Evolutionary conservation across 2,113 vertebrate genomes (phyloP).

Genomic region (Excalfactoria chinensis): DNA sequence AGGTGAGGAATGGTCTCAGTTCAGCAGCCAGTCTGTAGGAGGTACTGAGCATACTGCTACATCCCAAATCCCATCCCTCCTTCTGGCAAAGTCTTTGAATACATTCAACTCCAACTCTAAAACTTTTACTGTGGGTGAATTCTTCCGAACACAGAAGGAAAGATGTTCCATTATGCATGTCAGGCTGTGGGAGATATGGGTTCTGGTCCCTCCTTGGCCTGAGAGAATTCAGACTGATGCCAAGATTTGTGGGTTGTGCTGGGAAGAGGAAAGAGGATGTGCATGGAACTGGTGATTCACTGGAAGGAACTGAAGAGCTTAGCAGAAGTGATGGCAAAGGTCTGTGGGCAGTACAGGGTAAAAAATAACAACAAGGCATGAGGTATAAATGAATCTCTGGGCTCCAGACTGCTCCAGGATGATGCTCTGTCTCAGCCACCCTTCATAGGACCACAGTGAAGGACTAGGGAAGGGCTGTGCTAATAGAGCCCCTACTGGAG

Average conservation of each 20-base stretch:
- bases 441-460: rapidly evolving
- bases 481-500: not conserved
- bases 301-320: not conserved
- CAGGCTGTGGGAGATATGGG: not conserved
- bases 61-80: not conserved
- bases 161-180: not conserved
- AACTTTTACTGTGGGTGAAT: not conserved
- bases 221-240: not conserved
- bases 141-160: rapidly evolving
- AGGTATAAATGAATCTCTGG: rapidly evolving
- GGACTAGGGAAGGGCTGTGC: not conserved
- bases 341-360: not conserved
- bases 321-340: not conserved
- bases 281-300: not conserved
- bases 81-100: not conserved
- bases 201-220: not conserved
- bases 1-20: rapidly evolving
- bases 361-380: not conserved
- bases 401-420: not conserved
- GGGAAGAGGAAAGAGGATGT: not conserved
- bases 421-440: not conserved
- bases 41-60: not conserved
- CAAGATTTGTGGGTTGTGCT: not conserved
- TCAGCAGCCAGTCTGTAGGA: not conserved
- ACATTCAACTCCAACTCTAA: rapidly evolving